Evolutionary conservation across 2,113 vertebrate species (phyloP).

Genomic region (Nycticorax nycticorax): DNA sequence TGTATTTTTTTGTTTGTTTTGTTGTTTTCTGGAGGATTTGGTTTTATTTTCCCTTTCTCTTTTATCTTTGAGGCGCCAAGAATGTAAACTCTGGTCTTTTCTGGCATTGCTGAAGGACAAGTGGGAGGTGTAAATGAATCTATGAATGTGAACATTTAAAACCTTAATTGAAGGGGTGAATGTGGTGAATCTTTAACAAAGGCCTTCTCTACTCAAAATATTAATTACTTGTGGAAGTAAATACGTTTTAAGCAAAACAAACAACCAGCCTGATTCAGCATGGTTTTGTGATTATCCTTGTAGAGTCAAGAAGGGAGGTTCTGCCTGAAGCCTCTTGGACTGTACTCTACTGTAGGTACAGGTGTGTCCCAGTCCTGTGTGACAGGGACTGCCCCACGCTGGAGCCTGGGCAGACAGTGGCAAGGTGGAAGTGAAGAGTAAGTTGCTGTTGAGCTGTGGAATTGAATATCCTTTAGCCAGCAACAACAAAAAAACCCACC

Average conservation of each 20-base stretch:
- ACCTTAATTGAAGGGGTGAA: constrained; percentile 42
- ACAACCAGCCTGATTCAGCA: not conserved
- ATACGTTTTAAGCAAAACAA: constrained; percentile 33
- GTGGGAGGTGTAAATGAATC: constrained; percentile 50
- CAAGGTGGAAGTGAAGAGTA: not conserved
- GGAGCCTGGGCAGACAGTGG: not conserved
- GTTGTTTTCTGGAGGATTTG: not conserved
- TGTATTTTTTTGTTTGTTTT: not conserved
- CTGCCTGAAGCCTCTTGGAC: not conserved
- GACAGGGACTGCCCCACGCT: not conserved
- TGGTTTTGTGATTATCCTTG: not conserved
- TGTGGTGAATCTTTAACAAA: constrained; percentile 44
- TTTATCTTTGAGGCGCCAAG: not conserved
- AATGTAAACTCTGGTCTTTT: constrained; percentile 37
- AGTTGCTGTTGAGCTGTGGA: not conserved
- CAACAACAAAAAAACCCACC: not conserved
- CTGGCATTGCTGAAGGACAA: constrained; percentile 54
- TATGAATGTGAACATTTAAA: constrained; percentile 30
- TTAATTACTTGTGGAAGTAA: constrained; percentile 46
- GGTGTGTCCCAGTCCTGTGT: not conserved
- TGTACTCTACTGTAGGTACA: not conserved
- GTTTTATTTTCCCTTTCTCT: constrained; percentile 11
- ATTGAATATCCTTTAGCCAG: not conserved
- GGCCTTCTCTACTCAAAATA: constrained; percentile 37
- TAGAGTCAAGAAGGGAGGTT: not conserved